Base-by-base conservation (phyloP, 1,140 invertebrate genomes). In the Bombus superbus region DNA sequence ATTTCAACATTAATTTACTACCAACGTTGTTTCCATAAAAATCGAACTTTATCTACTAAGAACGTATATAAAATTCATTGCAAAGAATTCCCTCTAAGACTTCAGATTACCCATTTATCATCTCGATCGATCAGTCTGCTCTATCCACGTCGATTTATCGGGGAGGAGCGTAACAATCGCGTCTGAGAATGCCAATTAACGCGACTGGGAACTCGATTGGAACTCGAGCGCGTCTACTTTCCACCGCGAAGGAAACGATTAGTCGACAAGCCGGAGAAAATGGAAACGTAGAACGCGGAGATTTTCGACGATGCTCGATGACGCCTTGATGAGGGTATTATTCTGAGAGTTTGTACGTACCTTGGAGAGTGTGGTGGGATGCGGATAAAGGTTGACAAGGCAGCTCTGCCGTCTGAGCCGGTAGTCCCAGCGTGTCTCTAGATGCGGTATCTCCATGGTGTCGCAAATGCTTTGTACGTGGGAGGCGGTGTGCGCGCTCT, bases 381-480 rank as follows among this genome's bases (percentile, higher is more conserved):
- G 98, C 1, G 98, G 98, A 95, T 98, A 98, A 32, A 99, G 96
- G 96, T 99, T 99, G 90, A 99, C 98, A 42, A 99, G 97, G 94
- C 98, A 99, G 92, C 98, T 98, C 94, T 98, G 98, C 72, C 98
- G 96, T 77, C 98, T 95, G n/a, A 98, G 96, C 73, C 97, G 95
- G 94, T 97, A 98, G 95, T 99, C 98, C 98, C 98, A 99, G 84
- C 98, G 96, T 78, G 98, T 98, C 95, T 99, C 98, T 92, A 99
- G 96, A 94, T 99, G 98, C 3, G 98, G 98, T 91, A 99, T 97
- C 95, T 99, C 98, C 97, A 99, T 98, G 32, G 98, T 98, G 95
- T 99, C 98, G 94, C 98, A 99, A 91, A 99, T 99, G 80, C 98
- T 98, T 95, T 99, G 98, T 28, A 99, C 98, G 95, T 99, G 98